Conservation (phyloP, 2,797 vertebrate species). For the Acanthurus leucopareius region DNA sequence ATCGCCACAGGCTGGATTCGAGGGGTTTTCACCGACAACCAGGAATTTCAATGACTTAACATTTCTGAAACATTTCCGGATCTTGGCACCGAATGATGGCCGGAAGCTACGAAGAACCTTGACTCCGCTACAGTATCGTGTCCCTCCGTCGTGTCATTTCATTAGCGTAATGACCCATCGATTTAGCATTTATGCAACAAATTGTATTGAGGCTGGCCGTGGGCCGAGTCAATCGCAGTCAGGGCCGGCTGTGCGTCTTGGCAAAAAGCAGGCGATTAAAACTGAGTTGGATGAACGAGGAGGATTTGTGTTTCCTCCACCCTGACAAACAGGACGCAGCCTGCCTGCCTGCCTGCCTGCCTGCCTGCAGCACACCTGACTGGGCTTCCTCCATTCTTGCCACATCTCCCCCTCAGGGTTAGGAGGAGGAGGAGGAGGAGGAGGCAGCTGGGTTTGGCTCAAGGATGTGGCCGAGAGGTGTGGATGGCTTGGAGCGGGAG, state of each 20-base stretch:
- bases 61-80: conserved; percentile 40
- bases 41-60: conserved; percentile 42
- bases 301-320: conserved; percentile 34
- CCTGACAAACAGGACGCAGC: conserved; percentile 35
- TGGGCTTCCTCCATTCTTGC: conserved; percentile 27
- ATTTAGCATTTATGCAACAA: conserved; percentile 71
- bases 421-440: conserved; percentile 33
- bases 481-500: conserved; percentile 31
- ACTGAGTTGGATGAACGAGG: conserved; percentile 38
- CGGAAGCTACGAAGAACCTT: conserved; percentile 57
- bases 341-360: neutral
- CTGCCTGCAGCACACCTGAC: conserved; percentile 43
- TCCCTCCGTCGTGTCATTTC: conserved; percentile 64
- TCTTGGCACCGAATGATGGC: conserved; percentile 35
- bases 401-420: neutral
- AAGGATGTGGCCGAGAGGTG: conserved; percentile 19
- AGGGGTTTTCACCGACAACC: conserved; percentile 25
- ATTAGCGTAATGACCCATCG: conserved; percentile 72
- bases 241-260: conserved; percentile 64
- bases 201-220: conserved; percentile 55
- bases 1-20: conserved; percentile 28
- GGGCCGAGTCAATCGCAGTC: conserved; percentile 72
- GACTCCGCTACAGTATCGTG: conserved; percentile 36
- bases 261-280: conserved; percentile 68
- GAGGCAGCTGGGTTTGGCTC: conserved; percentile 36